Conservation (phyloP, 92 coral and sea anemone genomes). For the Isaurus tuberculatus region DNA sequence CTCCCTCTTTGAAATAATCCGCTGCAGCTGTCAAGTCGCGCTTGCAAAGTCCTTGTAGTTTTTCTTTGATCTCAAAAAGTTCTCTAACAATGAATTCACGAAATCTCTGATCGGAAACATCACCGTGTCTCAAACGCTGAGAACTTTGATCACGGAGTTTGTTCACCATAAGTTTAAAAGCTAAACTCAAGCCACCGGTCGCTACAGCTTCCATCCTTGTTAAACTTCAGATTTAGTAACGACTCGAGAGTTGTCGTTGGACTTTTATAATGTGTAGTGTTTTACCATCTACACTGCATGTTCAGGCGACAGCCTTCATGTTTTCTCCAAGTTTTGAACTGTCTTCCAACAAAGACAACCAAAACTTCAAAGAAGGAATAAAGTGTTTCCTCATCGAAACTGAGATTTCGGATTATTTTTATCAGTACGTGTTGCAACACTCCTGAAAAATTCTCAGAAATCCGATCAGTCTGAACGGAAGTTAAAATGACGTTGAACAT, state of each 20-base stretch:
- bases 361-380: neutral
- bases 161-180: slow-evolving; percentile 63
- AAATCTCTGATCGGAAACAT: slow-evolving; percentile 67
- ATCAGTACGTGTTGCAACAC: slow-evolving; percentile 12
- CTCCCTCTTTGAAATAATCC: slow-evolving; percentile 71
- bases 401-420: neutral
- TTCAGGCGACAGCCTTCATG: neutral
- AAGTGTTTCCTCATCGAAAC: slow-evolving; percentile 12
- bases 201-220: slow-evolving; percentile 61
- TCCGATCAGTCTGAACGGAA: neutral
- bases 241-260: neutral
- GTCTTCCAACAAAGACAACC: neutral
- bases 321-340: neutral
- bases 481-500: neutral
- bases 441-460: slow-evolving; percentile 24
- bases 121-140: slow-evolving; percentile 60
- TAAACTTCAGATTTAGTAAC: neutral
- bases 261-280: neutral
- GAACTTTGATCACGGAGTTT: slow-evolving; percentile 69
- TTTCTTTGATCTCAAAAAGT: slow-evolving; percentile 63
- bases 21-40: slow-evolving; percentile 64
- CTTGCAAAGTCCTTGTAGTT: slow-evolving; percentile 73
- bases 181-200: slow-evolving; percentile 60
- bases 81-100: slow-evolving; percentile 74
- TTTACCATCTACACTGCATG: neutral